Conservation (phyloP, 2,113 vertebrate species). For the Ptyas mucosa region DNA sequence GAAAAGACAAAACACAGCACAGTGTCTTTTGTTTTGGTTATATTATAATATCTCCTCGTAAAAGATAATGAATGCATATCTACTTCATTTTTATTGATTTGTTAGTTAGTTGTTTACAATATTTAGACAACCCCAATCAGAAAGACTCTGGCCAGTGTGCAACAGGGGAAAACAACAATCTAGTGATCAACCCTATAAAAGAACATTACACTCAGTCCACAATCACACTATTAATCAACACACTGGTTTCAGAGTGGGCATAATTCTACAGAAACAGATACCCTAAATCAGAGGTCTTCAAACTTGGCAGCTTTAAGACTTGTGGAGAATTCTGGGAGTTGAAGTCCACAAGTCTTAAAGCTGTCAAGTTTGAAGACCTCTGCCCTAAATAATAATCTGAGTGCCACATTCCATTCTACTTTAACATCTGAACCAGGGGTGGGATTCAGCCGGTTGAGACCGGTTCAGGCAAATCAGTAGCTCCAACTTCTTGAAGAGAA, state of each 20-base stretch:
- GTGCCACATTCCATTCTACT: neutral
- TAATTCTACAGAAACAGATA: neutral
- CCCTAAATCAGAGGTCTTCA: too few species aligned
- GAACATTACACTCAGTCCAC: neutral
- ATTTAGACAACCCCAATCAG: neutral
- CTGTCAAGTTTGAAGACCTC: too few species aligned
- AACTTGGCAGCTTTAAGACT: too few species aligned
- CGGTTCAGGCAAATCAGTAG: too few species aligned
- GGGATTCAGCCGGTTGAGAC: too few species aligned
- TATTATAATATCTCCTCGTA: neutral
- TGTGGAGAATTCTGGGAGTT: too few species aligned
- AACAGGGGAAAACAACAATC: neutral
- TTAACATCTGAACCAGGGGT: neutral
- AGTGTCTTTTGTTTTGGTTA: neutral
- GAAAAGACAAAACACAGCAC: neutral
- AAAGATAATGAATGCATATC: neutral
- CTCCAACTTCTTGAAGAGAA: neutral
- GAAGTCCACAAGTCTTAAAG: too few species aligned
- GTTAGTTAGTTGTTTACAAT: neutral
- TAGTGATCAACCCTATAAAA: neutral
- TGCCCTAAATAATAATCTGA: neutral
- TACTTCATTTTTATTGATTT: neutral
- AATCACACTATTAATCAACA: neutral
- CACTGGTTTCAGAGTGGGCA: neutral
- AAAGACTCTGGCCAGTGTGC: neutral